Conservation (phyloP, 2,888 invertebrate species). For the Volucella zonaria region DNA sequence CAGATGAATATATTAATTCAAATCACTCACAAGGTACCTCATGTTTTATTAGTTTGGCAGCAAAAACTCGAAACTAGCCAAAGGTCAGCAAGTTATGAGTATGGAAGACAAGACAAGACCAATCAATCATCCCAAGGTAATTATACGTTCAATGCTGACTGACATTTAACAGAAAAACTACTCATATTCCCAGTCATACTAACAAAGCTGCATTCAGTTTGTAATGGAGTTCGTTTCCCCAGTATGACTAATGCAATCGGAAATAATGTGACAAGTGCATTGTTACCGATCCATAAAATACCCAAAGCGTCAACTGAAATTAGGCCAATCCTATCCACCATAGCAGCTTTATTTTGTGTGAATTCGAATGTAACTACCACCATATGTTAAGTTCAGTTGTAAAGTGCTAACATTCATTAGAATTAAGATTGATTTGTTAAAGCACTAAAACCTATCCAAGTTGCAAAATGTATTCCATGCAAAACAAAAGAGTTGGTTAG, state of each 20-base stretch:
- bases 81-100: conserved; percentile 49
- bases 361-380: not conserved
- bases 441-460: not conserved
- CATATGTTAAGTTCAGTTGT: not conserved
- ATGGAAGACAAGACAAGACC: conserved; percentile 46
- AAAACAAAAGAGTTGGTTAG: conserved; percentile 63
- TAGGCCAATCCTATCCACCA: conserved; percentile 57
- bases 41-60: conserved; percentile 43
- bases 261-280: conserved; percentile 59
- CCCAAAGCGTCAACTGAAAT: conserved; percentile 34
- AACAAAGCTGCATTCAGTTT: too few relatives aligned
- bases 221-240: not conserved
- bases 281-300: conserved; percentile 26
- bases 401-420: conserved; percentile 13
- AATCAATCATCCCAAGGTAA: conserved; percentile 65
- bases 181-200: too few relatives aligned
- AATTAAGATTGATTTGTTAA: conserved; percentile 18
- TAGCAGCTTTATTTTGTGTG: conserved; percentile 8
- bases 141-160: conserved; percentile 33
- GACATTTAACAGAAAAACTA: conserved; percentile 22
- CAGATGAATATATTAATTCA: conserved; percentile 59
- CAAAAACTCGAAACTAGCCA: conserved; percentile 9
- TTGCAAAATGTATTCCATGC: not conserved
- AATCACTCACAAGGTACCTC: conserved; percentile 39
- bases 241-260: conserved; percentile 50